Percentiles rank a stretch among this genome's conserved stretches.
Conservation (phyloP, 2,113 vertebrate genomes). For the human (Homo sapiens) region GRCh38 chr16:66207501-66208000, state of each 20-base stretch:
- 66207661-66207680: background rate
- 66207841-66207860: background rate
- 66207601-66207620: background rate
- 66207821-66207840: background rate
- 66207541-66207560: background rate
- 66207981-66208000: background rate
- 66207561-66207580: constrained; percentile 58
- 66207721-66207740: background rate
- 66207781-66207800: background rate
- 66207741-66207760: background rate
- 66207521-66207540: background rate
- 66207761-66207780: background rate
- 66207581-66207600: constrained; percentile 47
- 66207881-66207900: background rate
- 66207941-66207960: background rate
- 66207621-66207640: background rate
- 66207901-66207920: background rate
- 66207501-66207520: constrained; percentile 47
- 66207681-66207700: background rate
- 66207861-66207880: background rate
- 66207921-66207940: background rate
- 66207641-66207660: background rate
- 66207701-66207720: background rate
- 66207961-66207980: background rate
- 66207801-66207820: background rate